Evolutionary conservation across 1,140 invertebrate species (phyloP).

Genomic region (Stenopsyche tienmushanensis): DNA sequence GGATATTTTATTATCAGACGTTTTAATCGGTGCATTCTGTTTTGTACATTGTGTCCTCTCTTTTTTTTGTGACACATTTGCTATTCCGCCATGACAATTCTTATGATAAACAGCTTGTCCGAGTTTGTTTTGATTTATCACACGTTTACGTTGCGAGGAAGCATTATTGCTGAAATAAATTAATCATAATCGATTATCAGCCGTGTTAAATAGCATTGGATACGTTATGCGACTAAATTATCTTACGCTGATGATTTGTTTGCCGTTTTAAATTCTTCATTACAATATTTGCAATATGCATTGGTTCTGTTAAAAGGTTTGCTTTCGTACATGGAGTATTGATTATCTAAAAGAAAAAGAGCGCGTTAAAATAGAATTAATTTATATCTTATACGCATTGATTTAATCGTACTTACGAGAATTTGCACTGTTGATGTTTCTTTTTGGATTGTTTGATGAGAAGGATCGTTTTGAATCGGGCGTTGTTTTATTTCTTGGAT

Average conservation of each 20-base stretch:
- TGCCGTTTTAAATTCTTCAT: background rate
- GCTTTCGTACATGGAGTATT: constrained; percentile 13
- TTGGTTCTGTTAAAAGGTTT: background rate
- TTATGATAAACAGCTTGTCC: no score
- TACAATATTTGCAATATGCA: constrained; percentile 3
- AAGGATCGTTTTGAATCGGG: background rate
- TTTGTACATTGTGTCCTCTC: no score
- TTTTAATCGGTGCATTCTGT: no score
- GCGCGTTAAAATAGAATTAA: background rate
- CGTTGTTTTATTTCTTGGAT: background rate
- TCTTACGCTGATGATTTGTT: background rate
- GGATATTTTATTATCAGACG: no score
- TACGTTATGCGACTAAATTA: no score
- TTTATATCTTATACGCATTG: background rate
- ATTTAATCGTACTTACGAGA: background rate
- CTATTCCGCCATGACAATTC: no score
- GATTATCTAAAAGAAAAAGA: background rate
- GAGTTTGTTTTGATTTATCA: no score
- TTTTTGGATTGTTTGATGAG: background rate
- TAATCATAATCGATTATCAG: no score
- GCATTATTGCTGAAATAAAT: no score
- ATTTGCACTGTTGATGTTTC: background rate
- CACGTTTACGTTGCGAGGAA: no score
- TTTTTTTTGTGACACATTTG: no score
- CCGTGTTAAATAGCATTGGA: no score